These are phyloP conservation scores for Trematomus loennbergii DNA, from an alignment of 2,113 vertebrate species.

Conservation along the genomic window DNA sequence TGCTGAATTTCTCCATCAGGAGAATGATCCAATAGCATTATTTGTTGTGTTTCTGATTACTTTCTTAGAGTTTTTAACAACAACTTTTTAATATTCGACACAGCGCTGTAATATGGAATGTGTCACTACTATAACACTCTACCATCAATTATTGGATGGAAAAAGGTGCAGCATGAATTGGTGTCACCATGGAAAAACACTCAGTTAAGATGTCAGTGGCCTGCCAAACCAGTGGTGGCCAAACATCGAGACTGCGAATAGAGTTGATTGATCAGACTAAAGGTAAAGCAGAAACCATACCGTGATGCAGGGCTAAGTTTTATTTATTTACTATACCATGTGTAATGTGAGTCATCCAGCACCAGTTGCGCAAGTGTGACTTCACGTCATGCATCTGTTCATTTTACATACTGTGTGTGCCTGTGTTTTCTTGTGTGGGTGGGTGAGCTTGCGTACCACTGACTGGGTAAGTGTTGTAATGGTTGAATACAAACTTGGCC, in stretches of 20 bases:
- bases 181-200: constrained; percentile 49
- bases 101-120: constrained; percentile 21
- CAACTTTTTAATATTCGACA: constrained; percentile 39
- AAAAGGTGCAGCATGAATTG: constrained; percentile 26
- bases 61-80: constrained; percentile 33
- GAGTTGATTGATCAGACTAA: constrained; percentile 52
- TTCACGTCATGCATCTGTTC: background rate
- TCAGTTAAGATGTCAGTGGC: constrained; percentile 34
- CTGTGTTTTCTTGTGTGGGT: constrained; percentile 22
- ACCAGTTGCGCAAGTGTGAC: background rate
- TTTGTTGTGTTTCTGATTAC: constrained; percentile 45
- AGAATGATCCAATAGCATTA: constrained; percentile 34
- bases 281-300: constrained; percentile 15
- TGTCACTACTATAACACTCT: constrained; percentile 14
- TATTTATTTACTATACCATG: background rate
- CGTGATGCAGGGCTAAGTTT: constrained; percentile 1
- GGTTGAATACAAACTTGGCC: constrained; percentile 55
- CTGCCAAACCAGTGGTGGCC: constrained; percentile 40
- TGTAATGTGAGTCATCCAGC: background rate
- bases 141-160: constrained; percentile 42
- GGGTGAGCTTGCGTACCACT: constrained; percentile 12
- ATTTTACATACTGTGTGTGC: constrained; percentile 6
- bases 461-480: constrained; percentile 44
- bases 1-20: constrained; percentile 39
- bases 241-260: constrained; percentile 11